Evolutionary conservation across 1,140 invertebrate genomes (phyloP), one percentile per base, ranked within the genome.

Genomic region (Saxidomus purpurata): DNA sequence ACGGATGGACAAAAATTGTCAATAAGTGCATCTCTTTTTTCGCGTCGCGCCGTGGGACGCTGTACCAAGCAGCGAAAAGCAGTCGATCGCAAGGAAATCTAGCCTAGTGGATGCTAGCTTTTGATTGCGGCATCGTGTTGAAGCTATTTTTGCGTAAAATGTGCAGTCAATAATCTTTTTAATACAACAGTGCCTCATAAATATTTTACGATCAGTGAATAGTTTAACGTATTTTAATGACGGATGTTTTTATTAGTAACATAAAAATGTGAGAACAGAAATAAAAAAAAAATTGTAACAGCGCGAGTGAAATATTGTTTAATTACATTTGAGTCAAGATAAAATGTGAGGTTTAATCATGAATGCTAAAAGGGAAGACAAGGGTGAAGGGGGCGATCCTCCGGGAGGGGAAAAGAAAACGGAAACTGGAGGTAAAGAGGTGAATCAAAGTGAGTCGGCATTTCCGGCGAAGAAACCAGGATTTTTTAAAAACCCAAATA

Each of bases 11-110:
- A 63, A 63, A 71, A 71, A 71, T 71, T 40, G 67, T 71, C 34
- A 71, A 71, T 71, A 71, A 71, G 34, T 71, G 67, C 67, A 71
- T 38, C 34, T 71, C 67, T 71, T 71, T n/a, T 71, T 40, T 71
- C 67, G 31, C 67, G 15, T 15, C 34, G 67, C 36, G 67, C 8
- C 15, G 34, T 38, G 67, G 31, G 67, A 71, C 34, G 4, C 67
- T 36, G 67, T 71, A n/a, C 34, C 67, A 6, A 36, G 67, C 67
- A 22, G 59, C 6, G 36, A 71, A 71, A 28, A 28, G 28, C 34
- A 71, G 34, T 38, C 36, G 13, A 71, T 71, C 38, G 67, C 67
- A 71, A 71, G 25, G 67, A 71, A 71, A 38, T 38, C 22, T 71
- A 11, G 34, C 17, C 1, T 25, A 38, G 22, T n/a, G 67, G 67